Conservation (phyloP, 1,140 invertebrate species). For the Batillaria attramentaria region DNA sequence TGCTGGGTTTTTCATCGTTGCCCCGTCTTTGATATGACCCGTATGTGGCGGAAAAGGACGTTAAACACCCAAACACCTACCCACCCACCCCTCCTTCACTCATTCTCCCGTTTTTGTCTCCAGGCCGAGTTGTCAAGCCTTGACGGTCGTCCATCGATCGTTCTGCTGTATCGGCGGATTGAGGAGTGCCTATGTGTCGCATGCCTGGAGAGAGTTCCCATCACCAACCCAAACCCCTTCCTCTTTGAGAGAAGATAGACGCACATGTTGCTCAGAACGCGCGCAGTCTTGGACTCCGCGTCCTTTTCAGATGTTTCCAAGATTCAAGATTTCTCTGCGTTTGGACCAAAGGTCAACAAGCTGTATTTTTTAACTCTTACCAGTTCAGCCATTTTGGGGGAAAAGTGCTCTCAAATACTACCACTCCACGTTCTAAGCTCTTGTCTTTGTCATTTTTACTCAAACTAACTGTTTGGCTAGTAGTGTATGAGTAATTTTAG, state of each 20-base stretch:
- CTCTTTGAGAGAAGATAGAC: not conserved
- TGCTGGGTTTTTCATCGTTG: no score
- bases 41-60: no score
- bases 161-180: slow-evolving; percentile 1
- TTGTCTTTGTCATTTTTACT: no score
- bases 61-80: no score
- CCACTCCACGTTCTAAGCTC: no score
- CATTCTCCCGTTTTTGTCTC: not conserved
- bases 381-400: no score
- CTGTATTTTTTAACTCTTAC: no score
- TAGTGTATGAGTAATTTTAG: no score
- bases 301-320: not conserved
- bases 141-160: not conserved
- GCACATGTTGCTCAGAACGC: not conserved
- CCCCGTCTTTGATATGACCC: no score
- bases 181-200: not conserved
- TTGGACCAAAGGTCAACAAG: not conserved
- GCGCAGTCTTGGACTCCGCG: not conserved
- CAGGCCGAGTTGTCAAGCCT: not conserved
- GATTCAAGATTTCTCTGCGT: not conserved
- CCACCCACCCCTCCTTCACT: no score
- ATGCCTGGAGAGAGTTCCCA: not conserved
- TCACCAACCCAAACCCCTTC: not conserved
- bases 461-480: no score
- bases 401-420: no score